Base-by-base conservation (phyloP, 2,113 vertebrate species). In the Nycticebus coucang region DNA sequence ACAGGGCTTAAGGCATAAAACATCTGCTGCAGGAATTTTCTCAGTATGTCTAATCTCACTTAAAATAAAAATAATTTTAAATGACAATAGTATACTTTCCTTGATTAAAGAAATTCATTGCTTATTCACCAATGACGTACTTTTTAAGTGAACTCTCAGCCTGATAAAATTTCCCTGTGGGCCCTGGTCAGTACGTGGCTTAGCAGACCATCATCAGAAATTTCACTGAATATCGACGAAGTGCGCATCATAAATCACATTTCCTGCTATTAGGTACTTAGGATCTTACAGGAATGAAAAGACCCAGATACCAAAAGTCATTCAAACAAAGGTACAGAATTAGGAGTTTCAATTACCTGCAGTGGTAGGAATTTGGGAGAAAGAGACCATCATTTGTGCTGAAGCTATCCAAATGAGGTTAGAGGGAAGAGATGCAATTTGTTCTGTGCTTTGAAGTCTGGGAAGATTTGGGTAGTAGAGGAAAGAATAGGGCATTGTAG, bases 11-110 rank as follows among this genome's bases (percentile, higher is more conserved):
- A 37, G 30, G 28, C 64, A 72, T 8, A 87, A 82, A 84, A 79
- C 30, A 66, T 35, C 13, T 26, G 24, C n/a, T 57, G 78, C 33
- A 75, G 41, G 60, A 86, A 59, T 81, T 69, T 91, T 91, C 62
- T 93, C 83, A 28, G 59, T 87, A 74, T 57, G 87, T 94, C 60
- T 75, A 21, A 69, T 93, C 75, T 93, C 75, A 83, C 35, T 77
- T 78, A 81, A 71, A 93, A 83, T n/a, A n/a, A 9, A 33, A 60
- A 88, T 75, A 21, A 21, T 12, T 81, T 84, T 41, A 53, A 79
- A 75, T 55, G 41, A 87, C 26, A 91, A 87, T 24, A 71, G 18
- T 30, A 79, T 22, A 78, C n/a, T 93, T n/a, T 55, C 55, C 92
- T 88, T 85, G 37, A 75, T 59, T 77, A 50, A 57, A 93, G 19